Base-by-base conservation (phyloP, 2,797 vertebrate species). In the Rhinoraja longicauda region DNA sequence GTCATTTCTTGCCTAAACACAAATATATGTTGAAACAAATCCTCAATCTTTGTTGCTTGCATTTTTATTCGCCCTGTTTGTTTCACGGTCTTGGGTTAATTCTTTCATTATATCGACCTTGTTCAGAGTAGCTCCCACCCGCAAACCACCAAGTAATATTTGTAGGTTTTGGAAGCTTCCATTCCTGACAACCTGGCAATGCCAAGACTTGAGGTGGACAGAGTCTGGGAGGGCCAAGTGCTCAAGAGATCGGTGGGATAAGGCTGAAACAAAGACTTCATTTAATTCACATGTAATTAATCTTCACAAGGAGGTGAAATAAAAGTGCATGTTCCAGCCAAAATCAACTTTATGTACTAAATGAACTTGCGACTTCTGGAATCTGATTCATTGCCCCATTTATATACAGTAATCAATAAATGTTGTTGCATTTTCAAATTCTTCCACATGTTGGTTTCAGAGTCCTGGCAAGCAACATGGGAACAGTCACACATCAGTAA, bases 271-370 rank as follows among this genome's bases (percentile, higher is more conserved):
- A 95, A 94, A 94, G n/a, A 4, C 0, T 13, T 93, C 90, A 93
- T 94, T 94, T 93, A 94, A 29, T 93, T 94, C 93, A 0, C 81
- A 91, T 29, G 0, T 93, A 93, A 70, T 36, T 45, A 24, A 76
- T 53, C 12, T 7, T 26, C 45, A 2, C 39, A 70, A 90, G 59
- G n/a, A 36, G 64, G 21, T 70, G 19, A 39, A 70, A 70, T 90
- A 70, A 67, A 19, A 90, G 29, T 70, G 19, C 32, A 24, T 36
- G n/a, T 70, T 67, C 19, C 39, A 67, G n/a, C 62, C 59, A 36
- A 70, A 67, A 90, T 90, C 70, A 90, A 90, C 62, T 39, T 90
- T 70, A 70, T 90, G 67, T 84, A 53, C 15, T 45, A 10, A 57
- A 26, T 84, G 81, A 5, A 59, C 26, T 84, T 84, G 26, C n/a